These are phyloP conservation scores for Muricea muricata DNA, from an alignment of 92 coral and sea anemone species.

Conservation along the genomic window DNA sequence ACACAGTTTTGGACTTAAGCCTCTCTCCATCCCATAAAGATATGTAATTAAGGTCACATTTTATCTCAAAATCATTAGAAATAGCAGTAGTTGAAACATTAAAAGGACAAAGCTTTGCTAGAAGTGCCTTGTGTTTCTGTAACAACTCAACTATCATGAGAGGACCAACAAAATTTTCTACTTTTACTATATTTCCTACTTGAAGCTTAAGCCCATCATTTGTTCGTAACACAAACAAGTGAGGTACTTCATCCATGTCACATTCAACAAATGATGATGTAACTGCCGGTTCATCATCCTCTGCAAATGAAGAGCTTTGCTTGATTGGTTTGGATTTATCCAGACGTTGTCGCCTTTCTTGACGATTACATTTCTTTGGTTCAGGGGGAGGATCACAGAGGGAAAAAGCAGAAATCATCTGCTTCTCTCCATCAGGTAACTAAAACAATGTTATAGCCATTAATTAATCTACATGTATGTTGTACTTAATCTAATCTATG, in stretches of 20 bases:
- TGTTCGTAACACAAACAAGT: constrained; percentile 26
- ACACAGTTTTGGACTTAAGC: constrained; percentile 39
- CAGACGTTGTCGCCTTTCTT: not conserved
- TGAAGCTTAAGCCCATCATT: constrained; percentile 42
- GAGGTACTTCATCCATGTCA: constrained; percentile 2
- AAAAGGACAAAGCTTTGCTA: constrained; percentile 29
- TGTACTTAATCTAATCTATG: too few relatives aligned
- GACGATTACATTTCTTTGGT: constrained; percentile 8
- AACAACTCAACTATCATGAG: constrained; percentile 33
- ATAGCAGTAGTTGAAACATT: not conserved
- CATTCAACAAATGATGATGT: constrained; percentile 18
- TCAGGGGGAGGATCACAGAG: constrained; percentile 26
- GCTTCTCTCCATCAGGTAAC: constrained; percentile 32
- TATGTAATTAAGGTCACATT: constrained; percentile 40
- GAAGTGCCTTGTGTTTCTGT: constrained; percentile 25
- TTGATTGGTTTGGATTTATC: constrained; percentile 11
- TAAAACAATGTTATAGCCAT: not conserved
- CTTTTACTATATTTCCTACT: constrained; percentile 33
- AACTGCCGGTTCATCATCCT: not conserved
- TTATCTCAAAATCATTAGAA: constrained; percentile 14
- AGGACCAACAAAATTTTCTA: constrained; percentile 29
- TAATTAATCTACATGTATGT: not conserved
- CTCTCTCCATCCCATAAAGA: constrained; percentile 49
- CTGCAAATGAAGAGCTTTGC: not conserved
- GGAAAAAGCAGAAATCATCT: not conserved